Evolutionary conservation across 2,113 vertebrate species (phyloP).

Genomic region (Piprites chloris): DNA sequence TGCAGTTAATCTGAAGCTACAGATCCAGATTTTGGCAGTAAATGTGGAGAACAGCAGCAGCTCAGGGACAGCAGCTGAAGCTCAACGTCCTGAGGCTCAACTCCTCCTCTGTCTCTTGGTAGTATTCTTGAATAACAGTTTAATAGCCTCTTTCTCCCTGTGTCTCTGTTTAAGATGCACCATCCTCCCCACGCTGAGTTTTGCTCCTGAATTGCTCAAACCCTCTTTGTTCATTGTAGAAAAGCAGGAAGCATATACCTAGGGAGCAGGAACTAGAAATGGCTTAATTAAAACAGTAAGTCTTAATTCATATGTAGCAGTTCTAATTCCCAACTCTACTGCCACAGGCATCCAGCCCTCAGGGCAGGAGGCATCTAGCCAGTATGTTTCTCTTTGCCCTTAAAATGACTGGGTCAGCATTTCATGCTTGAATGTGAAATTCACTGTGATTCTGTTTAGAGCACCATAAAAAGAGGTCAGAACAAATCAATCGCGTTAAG

Average conservation of each 20-base stretch:
- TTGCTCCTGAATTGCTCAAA: background rate
- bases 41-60: background rate
- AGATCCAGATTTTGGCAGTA: background rate
- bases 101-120: background rate
- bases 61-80: background rate
- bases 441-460: conserved; percentile 64
- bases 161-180: background rate
- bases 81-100: background rate
- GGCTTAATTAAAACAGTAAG: conserved; percentile 44
- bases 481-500: conserved; percentile 61
- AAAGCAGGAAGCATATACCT: background rate
- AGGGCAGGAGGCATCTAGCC: conserved; percentile 32
- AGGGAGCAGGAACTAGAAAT: conserved; percentile 35
- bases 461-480: conserved; percentile 67
- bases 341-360: conserved; percentile 30
- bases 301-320: conserved; percentile 37
- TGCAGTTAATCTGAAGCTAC: background rate
- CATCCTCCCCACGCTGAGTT: background rate
- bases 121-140: background rate
- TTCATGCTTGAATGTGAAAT: conserved; percentile 66
- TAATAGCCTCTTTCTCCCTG: background rate
- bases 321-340: conserved; percentile 9
- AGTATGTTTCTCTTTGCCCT: conserved; percentile 52
- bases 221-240: background rate
- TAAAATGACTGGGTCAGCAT: conserved; percentile 64